Conservation (phyloP, 2,888 invertebrate genomes). For the Dermolepida albohirtum region DNA sequence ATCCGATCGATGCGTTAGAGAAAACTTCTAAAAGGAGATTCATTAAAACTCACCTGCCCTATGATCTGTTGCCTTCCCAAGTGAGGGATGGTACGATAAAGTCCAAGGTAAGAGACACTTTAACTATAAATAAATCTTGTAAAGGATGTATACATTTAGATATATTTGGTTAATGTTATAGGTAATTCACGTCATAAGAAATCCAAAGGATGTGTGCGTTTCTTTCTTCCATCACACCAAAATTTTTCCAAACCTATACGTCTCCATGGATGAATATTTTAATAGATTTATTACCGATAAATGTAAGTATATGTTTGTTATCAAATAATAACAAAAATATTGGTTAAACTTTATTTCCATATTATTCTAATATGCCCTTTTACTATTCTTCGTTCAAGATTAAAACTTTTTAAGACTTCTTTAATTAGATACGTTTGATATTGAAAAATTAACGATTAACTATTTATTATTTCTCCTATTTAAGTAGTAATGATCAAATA, state of each 20-base stretch:
- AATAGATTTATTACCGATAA: slow-evolving; percentile 39
- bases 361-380: too few relatives aligned
- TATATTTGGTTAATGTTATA: slow-evolving; percentile 52
- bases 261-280: slow-evolving; percentile 30
- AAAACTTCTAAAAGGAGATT: slow-evolving; percentile 66
- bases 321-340: too few relatives aligned
- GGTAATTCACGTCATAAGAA: slow-evolving; percentile 79
- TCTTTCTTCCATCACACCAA: slow-evolving; percentile 78
- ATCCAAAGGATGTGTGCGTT: slow-evolving; percentile 78
- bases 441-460: too few relatives aligned
- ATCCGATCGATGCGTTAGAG: slow-evolving; percentile 10
- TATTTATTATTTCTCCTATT: too few relatives aligned
- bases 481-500: too few relatives aligned
- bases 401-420: too few relatives aligned
- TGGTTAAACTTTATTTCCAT: too few relatives aligned
- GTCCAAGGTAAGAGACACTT: slow-evolving; percentile 55
- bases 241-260: slow-evolving; percentile 64
- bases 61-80: slow-evolving; percentile 70
- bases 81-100: slow-evolving; percentile 60
- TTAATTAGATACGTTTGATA: too few relatives aligned
- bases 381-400: too few relatives aligned
- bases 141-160: too few relatives aligned
- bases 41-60: slow-evolving; percentile 75
- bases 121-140: too few relatives aligned
- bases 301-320: slow-evolving; percentile 34